These are phyloP conservation scores for Ailuropoda melanoleuca DNA, from an alignment of 2,113 vertebrate genomes.

Conservation along the genomic window DNA sequence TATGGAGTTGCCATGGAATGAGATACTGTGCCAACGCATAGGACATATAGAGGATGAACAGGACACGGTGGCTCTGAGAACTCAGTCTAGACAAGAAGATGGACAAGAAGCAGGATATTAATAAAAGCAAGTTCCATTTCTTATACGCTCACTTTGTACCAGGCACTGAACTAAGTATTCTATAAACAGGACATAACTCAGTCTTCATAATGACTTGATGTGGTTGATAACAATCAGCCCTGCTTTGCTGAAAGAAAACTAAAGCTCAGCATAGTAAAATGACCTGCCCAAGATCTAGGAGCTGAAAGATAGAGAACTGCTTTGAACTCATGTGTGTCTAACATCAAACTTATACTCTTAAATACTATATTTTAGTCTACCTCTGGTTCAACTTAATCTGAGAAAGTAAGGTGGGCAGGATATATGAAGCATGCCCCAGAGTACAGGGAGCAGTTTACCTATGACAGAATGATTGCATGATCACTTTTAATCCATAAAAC, in stretches of 20 bases:
- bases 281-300: not conserved
- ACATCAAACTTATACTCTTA: not conserved
- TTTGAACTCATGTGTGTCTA: not conserved
- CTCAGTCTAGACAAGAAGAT: not conserved
- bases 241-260: not conserved
- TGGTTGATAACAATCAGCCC: not conserved
- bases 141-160: not conserved
- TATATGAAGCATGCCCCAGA: not conserved
- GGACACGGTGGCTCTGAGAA: rapidly evolving
- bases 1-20: not conserved
- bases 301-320: not conserved
- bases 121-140: not conserved
- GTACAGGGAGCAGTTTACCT: not conserved
- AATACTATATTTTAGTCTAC: not conserved
- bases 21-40: rapidly evolving
- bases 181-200: not conserved
- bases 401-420: not conserved
- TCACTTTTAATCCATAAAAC: slow-evolving; percentile 63
- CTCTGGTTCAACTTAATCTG: not conserved
- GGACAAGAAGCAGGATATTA: not conserved
- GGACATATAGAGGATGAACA: not conserved
- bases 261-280: not conserved
- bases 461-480: slow-evolving; percentile 24
- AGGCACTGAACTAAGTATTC: not conserved
- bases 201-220: not conserved